Conservation (phyloP, 2,888 invertebrate genomes). For the Patella caerulea region DNA sequence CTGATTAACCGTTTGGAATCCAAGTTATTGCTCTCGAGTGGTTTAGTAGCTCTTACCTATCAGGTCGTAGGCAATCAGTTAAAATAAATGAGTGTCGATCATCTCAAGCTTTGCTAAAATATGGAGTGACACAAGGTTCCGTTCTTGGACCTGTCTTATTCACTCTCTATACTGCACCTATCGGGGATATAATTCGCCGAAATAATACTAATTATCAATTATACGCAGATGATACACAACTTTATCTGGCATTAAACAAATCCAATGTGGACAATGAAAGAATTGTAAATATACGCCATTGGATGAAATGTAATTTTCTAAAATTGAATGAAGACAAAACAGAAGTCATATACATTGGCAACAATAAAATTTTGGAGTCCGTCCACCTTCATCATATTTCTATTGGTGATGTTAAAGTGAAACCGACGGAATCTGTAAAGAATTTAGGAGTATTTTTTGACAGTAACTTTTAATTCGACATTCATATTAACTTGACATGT, state of each 20-base stretch:
- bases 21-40: too few relatives aligned
- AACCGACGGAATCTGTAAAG: neutral
- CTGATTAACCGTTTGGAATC: too few relatives aligned
- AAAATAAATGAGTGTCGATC: too few relatives aligned
- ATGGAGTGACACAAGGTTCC: too few relatives aligned
- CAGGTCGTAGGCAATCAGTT: too few relatives aligned
- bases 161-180: too few relatives aligned
- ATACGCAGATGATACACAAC: too few relatives aligned
- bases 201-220: too few relatives aligned
- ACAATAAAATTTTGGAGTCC: neutral
- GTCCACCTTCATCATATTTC: neutral
- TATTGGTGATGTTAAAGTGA: neutral
- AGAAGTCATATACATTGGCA: neutral
- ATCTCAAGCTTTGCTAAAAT: too few relatives aligned
- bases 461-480: neutral
- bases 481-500: neutral
- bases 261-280: neutral
- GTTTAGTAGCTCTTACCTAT: too few relatives aligned
- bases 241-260: neutral
- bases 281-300: neutral
- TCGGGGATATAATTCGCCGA: too few relatives aligned
- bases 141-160: too few relatives aligned
- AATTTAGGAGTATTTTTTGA: slow-evolving; percentile 3
- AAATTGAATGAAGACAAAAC: slow-evolving; percentile 12
- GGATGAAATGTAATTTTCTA: slow-evolving; percentile 14